A percentile compares a stretch with the other conserved stretches of the same genome.
These are phyloP conservation scores for Esox niger DNA, from an alignment of 2,113 vertebrate species.

Conservation along the genomic window DNA sequence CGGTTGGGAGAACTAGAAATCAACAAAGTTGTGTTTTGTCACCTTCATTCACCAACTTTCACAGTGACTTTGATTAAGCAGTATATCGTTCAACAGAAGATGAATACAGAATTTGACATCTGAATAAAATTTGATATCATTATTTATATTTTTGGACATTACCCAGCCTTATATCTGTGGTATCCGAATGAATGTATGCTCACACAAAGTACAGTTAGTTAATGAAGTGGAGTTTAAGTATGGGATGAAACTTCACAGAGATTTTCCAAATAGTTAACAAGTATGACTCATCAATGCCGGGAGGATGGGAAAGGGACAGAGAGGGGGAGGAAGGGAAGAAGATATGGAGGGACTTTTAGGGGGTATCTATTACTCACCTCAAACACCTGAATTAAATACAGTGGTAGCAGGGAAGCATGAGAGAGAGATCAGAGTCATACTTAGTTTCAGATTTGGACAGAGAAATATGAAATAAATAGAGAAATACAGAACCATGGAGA, in stretches of 20 bases:
- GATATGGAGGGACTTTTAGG: background rate
- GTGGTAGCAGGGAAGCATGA: slow-evolving; percentile 83
- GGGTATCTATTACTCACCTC: slow-evolving; percentile 85
- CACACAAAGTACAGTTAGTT: background rate
- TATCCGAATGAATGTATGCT: background rate
- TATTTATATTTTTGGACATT: background rate
- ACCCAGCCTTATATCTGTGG: background rate
- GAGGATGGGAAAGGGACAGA: background rate
- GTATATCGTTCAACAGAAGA: background rate
- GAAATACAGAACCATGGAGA: no score
- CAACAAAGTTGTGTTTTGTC: background rate
- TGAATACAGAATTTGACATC: background rate
- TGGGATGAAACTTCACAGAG: background rate
- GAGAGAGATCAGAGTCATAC: slow-evolving; percentile 74
- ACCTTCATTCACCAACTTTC: slow-evolving; percentile 8
- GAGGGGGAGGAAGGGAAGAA: slow-evolving; percentile 14
- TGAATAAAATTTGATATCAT: no score
- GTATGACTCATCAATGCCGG: slow-evolving; percentile 45
- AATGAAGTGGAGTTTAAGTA: background rate
- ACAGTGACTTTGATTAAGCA: background rate
- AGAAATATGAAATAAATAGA: background rate
- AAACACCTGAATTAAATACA: slow-evolving; percentile 86
- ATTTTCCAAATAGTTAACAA: slow-evolving; percentile 23
- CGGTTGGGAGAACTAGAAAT: background rate
- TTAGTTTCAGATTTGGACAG: slow-evolving; percentile 48